Conservation (phyloP, 2,888 invertebrate genomes). For the Aspidiotus destructor region DNA sequence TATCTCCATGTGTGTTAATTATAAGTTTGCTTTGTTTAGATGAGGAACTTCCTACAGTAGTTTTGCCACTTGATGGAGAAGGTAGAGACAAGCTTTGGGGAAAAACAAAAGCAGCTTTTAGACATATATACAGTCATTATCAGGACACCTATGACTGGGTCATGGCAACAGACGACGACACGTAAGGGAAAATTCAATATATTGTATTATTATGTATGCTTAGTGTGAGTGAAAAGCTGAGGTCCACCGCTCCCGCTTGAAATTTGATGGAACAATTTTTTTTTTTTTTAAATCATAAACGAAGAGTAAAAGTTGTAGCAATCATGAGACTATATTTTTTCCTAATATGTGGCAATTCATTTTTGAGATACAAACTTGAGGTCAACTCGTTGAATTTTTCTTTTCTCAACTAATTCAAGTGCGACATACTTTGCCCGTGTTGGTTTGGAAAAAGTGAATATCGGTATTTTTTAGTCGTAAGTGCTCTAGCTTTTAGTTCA, state of each 20-base stretch:
- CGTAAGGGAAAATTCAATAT: constrained; percentile 48
- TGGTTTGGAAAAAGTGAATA: no score
- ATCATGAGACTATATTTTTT: no score
- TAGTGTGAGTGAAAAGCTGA: neutral
- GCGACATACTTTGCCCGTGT: no score
- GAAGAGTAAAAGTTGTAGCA: no score
- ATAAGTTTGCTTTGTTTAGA: constrained; percentile 30
- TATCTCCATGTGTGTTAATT: neutral
- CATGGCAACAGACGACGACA: constrained; percentile 96
- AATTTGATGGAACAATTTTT: no score
- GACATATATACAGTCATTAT: constrained; percentile 75
- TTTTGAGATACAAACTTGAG: no score
- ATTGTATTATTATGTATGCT: neutral
- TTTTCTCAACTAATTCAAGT: no score
- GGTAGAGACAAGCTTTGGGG: constrained; percentile 92
- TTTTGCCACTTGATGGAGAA: constrained; percentile 73
- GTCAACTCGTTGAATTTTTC: no score
- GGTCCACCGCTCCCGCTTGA: neutral
- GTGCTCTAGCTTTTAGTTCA: no score
- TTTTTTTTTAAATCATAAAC: no score
- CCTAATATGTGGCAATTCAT: no score
- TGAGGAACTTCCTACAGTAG: constrained; percentile 54
- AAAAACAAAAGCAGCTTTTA: constrained; percentile 90
- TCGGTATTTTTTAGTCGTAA: no score
- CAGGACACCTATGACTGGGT: constrained; percentile 89